Base-by-base conservation (phyloP, 2,888 invertebrate genomes). In the Diaprepes abbreviatus region DNA sequence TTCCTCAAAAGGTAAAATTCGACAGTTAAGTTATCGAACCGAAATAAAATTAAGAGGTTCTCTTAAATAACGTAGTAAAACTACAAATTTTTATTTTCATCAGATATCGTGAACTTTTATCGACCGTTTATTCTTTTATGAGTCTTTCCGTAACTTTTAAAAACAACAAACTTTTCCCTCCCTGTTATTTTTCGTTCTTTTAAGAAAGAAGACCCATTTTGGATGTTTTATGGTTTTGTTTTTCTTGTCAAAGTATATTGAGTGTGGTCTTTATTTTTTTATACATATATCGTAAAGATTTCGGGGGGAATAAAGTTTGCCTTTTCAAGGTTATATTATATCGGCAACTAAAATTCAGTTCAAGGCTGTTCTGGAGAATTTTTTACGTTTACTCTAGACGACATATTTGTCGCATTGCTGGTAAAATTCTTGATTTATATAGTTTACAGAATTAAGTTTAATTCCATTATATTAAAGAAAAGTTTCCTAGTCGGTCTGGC, bases 221-320 rank as follows among this genome's bases (percentile, higher is more conserved):
- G 54, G 43, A 62, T 67, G 54, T 43, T 67, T 67, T 67, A 67
- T 67, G 36, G 62, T 31, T 67, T 67, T 67, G 67, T 67, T 67
- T 66, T 67, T 40, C 67, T 54, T 45, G 35, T 17, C 24, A 19
- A 62, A 45, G 28, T 28, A 28, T 50, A 50, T 28, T 16, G 31
- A 28, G 48, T 50, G 31, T 28, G 16, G 48, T 28, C 12, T 21
- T n/a, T 48, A 28, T 48, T 28, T 48, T 3, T 36, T 3, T 36
- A 12, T 36, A n/a, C 12, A 12, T 36, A 36, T 33, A 33, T 33
- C 24, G n/a, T n/a, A n/a, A n/a, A n/a, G n/a, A n/a, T n/a, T n/a
- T n/a, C n/a, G n/a, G n/a, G n/a, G n/a, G n/a, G n/a, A n/a, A n/a
- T n/a, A n/a, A n/a, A n/a, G n/a, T n/a, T n/a, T n/a, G n/a, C n/a